A percentile compares a stretch with the other conserved stretches of the same genome.
Conservation (phyloP, 2,888 invertebrate genomes). For the Geotrupes spiniger region DNA sequence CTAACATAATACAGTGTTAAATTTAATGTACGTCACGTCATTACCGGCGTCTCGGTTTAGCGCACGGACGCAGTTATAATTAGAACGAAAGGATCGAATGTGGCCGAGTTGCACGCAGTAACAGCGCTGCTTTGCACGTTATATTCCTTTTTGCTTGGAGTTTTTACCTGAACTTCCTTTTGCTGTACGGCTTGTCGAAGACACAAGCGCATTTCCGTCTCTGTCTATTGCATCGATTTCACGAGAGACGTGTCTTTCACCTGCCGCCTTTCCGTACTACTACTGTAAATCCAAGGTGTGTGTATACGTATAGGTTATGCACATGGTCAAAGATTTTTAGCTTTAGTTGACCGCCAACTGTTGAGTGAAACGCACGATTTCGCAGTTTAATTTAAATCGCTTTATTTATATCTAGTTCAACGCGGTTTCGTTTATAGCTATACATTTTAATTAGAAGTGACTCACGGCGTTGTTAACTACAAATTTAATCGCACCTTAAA, state of each 20-base stretch:
- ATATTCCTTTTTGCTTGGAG: constrained; percentile 17
- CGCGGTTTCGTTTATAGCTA: neutral
- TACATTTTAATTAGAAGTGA: neutral
- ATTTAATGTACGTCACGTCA: constrained; percentile 2
- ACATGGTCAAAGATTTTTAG: constrained; percentile 18
- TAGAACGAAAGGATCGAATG: no score
- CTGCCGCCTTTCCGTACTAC: constrained; percentile 11
- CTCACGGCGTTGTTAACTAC: constrained; percentile 7
- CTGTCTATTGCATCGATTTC: neutral
- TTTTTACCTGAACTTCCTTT: constrained; percentile 25
- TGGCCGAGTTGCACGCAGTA: no score
- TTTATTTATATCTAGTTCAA: neutral
- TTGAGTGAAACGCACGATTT: constrained; percentile 6
- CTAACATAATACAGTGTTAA: neutral
- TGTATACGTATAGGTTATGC: constrained; percentile 14
- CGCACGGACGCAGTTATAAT: no score
- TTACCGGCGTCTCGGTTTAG: neutral
- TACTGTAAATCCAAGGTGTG: constrained; percentile 11
- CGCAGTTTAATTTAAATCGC: neutral
- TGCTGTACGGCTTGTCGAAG: constrained; percentile 8
- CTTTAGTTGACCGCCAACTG: constrained; percentile 19
- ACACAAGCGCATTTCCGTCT: constrained; percentile 8
- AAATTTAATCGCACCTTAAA: no score
- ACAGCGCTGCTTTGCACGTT: constrained; percentile 5
- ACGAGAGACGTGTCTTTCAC: constrained; percentile 5